A percentile compares a stretch with the other conserved stretches of the same genome.
These are phyloP conservation scores for Vollenhovia emeryi DNA, from an alignment of 1,140 invertebrate species.

Conservation along the genomic window DNA sequence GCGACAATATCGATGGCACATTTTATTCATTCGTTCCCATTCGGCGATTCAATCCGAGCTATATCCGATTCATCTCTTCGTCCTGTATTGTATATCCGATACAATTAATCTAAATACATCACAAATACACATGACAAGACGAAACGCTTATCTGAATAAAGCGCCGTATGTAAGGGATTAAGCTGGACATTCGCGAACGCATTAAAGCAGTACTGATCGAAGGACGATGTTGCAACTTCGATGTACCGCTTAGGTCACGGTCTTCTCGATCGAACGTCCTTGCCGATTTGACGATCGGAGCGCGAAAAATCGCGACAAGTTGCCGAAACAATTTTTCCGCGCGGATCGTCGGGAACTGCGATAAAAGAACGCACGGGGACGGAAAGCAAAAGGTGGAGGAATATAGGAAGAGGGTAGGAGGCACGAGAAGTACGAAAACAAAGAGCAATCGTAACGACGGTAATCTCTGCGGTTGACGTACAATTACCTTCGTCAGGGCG, in stretches of 20 bases:
- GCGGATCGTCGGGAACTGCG: not conserved
- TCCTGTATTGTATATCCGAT: not conserved
- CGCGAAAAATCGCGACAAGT: slow-evolving; percentile 29
- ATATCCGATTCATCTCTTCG: slow-evolving; percentile 15
- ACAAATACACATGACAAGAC: slow-evolving; percentile 5
- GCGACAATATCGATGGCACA: not conserved
- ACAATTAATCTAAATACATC: slow-evolving; percentile 35
- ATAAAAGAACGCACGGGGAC: not conserved
- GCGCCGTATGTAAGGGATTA: not conserved
- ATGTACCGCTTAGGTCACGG: not conserved
- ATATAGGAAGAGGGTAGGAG: slow-evolving; percentile 40
- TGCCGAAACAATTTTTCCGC: slow-evolving; percentile 3
- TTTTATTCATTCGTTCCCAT: slow-evolving; percentile 34
- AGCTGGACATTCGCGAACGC: not conserved
- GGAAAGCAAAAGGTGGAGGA: slow-evolving; percentile 3
- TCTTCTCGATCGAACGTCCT: not conserved
- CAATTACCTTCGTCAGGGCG: slow-evolving; percentile 75
- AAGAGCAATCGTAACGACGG: slow-evolving; percentile 81
- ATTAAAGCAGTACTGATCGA: not conserved
- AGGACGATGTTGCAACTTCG: not conserved
- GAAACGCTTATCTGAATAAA: not conserved
- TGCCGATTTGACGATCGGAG: not conserved
- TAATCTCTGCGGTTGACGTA: slow-evolving; percentile 82
- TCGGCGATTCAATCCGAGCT: slow-evolving; percentile 7
- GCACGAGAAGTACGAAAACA: slow-evolving; percentile 71